Evolutionary conservation across 2,113 vertebrate genomes (phyloP).

Genomic region (Pimephales promelas): DNA sequence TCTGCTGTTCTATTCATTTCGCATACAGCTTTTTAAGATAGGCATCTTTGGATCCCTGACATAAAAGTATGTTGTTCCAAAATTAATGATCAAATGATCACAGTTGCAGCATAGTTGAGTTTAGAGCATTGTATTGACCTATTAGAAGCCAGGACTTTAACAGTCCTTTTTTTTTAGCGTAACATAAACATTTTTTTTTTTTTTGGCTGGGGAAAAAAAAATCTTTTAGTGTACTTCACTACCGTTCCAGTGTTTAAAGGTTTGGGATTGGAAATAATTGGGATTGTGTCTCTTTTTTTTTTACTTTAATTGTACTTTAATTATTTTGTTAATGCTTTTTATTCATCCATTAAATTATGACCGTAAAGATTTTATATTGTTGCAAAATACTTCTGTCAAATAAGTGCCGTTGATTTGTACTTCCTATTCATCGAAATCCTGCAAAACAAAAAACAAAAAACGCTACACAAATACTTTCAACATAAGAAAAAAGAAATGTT

Average conservation of each 20-base stretch:
- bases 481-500: not conserved
- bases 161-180: not conserved
- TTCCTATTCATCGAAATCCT: not conserved
- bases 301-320: too few species aligned
- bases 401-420: not conserved
- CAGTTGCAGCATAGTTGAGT: not conserved
- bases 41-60: too few species aligned
- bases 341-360: not conserved
- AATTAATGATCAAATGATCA: not conserved
- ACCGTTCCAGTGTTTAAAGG: too few species aligned
- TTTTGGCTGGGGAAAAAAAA: not conserved
- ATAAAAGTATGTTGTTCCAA: not conserved
- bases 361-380: not conserved
- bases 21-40: not conserved
- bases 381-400: not conserved
- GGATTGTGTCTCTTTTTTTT: not conserved
- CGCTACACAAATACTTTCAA: too few species aligned
- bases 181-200: not conserved
- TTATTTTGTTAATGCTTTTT: not conserved
- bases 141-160: not conserved
- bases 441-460: too few species aligned
- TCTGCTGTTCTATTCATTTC: not conserved
- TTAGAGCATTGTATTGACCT: not conserved
- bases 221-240: not conserved
- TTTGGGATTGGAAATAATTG: not conserved